phyloP scores from a whole-genome alignment of 2,888 invertebrate genomes.

The Incurvaria masculella region DNA sequence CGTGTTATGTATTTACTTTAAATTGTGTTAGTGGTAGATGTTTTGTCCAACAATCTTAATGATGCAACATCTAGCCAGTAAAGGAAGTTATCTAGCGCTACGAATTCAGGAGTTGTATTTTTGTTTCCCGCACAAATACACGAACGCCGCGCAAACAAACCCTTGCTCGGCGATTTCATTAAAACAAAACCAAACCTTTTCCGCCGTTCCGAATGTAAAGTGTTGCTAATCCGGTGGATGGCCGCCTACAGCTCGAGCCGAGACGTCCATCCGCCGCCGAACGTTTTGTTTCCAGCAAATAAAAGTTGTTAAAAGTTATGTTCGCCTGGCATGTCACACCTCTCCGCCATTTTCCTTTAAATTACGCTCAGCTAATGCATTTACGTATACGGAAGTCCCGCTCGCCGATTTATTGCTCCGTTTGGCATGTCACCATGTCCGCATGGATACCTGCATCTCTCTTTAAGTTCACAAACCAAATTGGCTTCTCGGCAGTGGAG shows the following conservation, averaged over 20 bases:
- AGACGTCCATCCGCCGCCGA: neutral
- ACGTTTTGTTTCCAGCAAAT: conserved; percentile 1
- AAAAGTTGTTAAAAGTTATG: conserved; percentile 3
- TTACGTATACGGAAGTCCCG: neutral
- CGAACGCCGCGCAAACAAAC: neutral
- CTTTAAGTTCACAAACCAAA: too few relatives aligned
- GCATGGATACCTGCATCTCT: neutral
- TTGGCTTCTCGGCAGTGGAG: too few relatives aligned
- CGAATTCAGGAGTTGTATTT: too few relatives aligned
- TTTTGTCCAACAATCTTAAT: too few relatives aligned
- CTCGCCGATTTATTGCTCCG: neutral
- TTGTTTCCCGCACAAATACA: too few relatives aligned
- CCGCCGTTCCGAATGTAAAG: neutral
- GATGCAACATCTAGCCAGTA: too few relatives aligned
- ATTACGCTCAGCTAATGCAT: neutral
- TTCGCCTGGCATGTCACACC: neutral
- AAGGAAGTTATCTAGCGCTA: too few relatives aligned
- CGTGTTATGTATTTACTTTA: too few relatives aligned
- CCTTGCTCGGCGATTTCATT: neutral
- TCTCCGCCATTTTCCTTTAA: neutral
- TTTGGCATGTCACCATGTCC: neutral
- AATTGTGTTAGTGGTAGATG: too few relatives aligned
- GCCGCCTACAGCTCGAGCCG: neutral
- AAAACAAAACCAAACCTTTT: neutral
- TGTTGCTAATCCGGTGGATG: neutral